A percentile compares a stretch with the other conserved stretches of the same genome.
Evolutionary conservation across 2,113 vertebrate species (phyloP).

Genomic region (mouse (Mus musculus)): DNA sequence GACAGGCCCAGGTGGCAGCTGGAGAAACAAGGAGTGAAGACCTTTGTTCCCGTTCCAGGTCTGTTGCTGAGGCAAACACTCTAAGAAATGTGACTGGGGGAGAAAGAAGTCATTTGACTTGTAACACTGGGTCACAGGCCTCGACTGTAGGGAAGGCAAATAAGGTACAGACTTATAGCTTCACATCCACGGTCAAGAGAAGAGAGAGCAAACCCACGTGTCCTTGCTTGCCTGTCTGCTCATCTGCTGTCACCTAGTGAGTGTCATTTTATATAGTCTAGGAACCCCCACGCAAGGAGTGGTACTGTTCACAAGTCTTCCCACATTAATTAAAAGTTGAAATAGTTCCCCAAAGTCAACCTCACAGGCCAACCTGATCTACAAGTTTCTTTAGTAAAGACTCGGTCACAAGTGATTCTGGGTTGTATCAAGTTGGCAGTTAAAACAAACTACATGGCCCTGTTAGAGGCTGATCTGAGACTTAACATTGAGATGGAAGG

Average conservation of each 20-base stretch:
- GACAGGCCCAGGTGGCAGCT: background rate
- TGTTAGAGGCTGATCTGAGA: background rate
- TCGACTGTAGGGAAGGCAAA: background rate
- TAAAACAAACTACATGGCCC: background rate
- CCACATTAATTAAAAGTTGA: background rate
- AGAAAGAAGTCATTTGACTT: background rate
- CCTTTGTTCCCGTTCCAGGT: background rate
- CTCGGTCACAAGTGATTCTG: background rate
- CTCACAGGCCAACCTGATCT: background rate
- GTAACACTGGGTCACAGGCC: no score
- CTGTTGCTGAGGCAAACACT: no score
- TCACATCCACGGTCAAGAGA: background rate
- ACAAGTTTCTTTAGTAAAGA: background rate
- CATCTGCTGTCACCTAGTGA: no score
- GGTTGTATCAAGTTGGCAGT: background rate
- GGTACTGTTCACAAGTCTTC: background rate
- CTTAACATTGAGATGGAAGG: background rate
- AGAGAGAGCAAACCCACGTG: background rate
- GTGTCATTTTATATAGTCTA: no score
- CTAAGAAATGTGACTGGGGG: background rate
- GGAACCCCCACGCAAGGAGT: background rate
- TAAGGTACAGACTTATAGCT: background rate
- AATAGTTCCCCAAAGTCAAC: background rate
- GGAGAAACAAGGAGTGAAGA: background rate
- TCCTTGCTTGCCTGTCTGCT: background rate